phyloP scores from a whole-genome alignment of 2,888 invertebrate genomes.

The Leucozona laternaria region DNA sequence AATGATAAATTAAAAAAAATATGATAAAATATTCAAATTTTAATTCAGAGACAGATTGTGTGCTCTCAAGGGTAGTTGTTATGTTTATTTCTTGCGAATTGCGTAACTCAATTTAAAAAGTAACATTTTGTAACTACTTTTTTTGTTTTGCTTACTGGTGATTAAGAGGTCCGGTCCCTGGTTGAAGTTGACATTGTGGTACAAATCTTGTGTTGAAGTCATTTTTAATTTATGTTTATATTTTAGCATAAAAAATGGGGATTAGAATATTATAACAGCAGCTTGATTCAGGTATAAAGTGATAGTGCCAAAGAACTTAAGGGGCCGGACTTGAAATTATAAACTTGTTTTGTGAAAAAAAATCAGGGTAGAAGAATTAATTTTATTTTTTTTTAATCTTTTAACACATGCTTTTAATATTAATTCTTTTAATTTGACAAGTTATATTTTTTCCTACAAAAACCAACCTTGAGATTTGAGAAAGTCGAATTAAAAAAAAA shows the following conservation, averaged over 20 bases:
- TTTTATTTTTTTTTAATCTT: too few relatives aligned
- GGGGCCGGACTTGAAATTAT: constrained; percentile 18
- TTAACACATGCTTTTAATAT: too few relatives aligned
- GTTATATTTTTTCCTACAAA: too few relatives aligned
- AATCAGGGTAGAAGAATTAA: too few relatives aligned
- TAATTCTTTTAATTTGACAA: too few relatives aligned
- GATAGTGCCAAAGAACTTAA: constrained; percentile 1
- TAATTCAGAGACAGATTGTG: constrained; percentile 28
- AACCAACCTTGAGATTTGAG: too few relatives aligned
- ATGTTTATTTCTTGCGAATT: constrained; percentile 23
- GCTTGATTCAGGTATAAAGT: not conserved
- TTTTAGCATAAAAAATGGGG: not conserved
- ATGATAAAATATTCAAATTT: constrained; percentile 51
- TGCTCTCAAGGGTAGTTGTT: constrained; percentile 11
- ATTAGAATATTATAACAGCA: not conserved
- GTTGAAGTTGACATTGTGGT: not conserved
- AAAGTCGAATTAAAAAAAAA: not conserved
- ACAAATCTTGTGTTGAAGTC: not conserved
- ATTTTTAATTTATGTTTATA: not conserved
- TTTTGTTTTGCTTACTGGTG: not conserved
- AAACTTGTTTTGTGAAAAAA: constrained; percentile 3
- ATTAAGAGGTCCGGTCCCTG: not conserved
- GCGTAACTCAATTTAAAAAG: constrained; percentile 33
- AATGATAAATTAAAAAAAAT: not conserved
- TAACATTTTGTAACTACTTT: constrained; percentile 19